phyloP scores from a whole-genome alignment of 2,888 invertebrate genomes.

The Odontocolon sp. region DNA sequence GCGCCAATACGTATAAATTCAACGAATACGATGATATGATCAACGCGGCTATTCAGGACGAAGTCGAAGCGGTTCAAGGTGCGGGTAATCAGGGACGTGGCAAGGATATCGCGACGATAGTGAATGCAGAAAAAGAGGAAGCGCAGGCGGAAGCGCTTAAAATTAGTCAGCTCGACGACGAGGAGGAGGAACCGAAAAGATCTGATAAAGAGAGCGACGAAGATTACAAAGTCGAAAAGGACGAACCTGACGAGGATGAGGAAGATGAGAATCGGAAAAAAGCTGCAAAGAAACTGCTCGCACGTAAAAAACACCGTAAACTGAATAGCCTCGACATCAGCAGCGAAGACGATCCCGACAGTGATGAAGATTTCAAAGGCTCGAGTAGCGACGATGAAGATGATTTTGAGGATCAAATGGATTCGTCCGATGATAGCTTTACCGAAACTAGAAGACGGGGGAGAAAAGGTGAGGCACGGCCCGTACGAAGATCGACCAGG shows the following conservation, averaged over 20 bases:
- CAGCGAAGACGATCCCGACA: slow-evolving; percentile 90
- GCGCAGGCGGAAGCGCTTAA: slow-evolving; percentile 73
- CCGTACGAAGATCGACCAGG: slow-evolving; percentile 83
- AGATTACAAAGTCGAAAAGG: slow-evolving; percentile 77
- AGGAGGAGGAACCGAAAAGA: slow-evolving; percentile 67
- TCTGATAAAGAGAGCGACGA: slow-evolving; percentile 77
- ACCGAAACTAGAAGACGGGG: slow-evolving; percentile 81
- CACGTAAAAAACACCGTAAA: slow-evolving; percentile 86
- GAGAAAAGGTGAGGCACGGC: slow-evolving; percentile 80
- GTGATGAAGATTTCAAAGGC: slow-evolving; percentile 96
- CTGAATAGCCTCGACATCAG: slow-evolving; percentile 91
- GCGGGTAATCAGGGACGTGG: slow-evolving; percentile 92
- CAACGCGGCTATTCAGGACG: slow-evolving; percentile 92
- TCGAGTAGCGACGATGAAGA: slow-evolving; percentile 86
- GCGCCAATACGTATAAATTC: slow-evolving; percentile 91
- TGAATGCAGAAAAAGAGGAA: slow-evolving; percentile 88
- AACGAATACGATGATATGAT: slow-evolving; percentile 98
- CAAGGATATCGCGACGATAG: slow-evolving; percentile 96
- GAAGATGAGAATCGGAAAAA: slow-evolving; percentile 73
- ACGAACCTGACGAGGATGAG: slow-evolving; percentile 72
- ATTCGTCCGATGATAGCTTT: slow-evolving; percentile 83
- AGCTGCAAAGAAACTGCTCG: slow-evolving; percentile 60
- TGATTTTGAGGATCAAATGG: slow-evolving; percentile 82
- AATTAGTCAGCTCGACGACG: slow-evolving; percentile 79
- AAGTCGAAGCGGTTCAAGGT: slow-evolving; percentile 88